Evolutionary conservation across 2,888 invertebrate genomes (phyloP), one percentile per base, ranked within the genome.

Genomic region (Mayetiola destructor): DNA sequence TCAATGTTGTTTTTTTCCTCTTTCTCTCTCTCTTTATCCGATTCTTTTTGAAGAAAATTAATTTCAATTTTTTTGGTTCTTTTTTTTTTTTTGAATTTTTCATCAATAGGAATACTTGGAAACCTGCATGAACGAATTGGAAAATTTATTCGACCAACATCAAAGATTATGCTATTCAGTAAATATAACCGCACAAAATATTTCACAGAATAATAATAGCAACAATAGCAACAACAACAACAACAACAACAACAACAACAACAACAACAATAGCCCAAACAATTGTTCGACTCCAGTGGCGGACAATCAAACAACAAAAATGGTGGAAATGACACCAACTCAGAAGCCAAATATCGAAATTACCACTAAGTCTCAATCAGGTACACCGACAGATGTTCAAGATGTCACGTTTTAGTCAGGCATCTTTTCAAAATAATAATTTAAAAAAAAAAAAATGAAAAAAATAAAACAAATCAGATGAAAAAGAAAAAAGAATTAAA

Each of bases 361-460:
- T 12, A 18, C 30, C 37, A 30, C 56, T 6, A 56, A 56, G 32
- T 42, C 56, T 29, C 55, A 55, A 32, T 29, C 58, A 35, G 55
- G 58, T 29, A 58, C 58, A 16, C 58, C 58, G 21, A 58, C 58
- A 16, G 58, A 58, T 48, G 58, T 58, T 42, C 58, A 58, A 55
- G 58, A 58, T 48, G 58, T 58, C 20, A 42, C 55, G 55, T 53
- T 57, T 52, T 57, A 57, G 42, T 53, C 53, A 27, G n/a, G n/a
- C n/a, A n/a, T n/a, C n/a, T n/a, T n/a, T n/a, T n/a, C n/a, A n/a
- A n/a, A n/a, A n/a, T n/a, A n/a, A n/a, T n/a, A n/a, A n/a, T n/a
- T n/a, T n/a, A n/a, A n/a, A n/a, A n/a, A n/a, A n/a, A n/a, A n/a
- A n/a, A n/a, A n/a, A n/a, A n/a, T n/a, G n/a, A n/a, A n/a, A n/a